Conservation (phyloP, 2,113 vertebrate genomes). For the Prionailurus viverrinus region DNA sequence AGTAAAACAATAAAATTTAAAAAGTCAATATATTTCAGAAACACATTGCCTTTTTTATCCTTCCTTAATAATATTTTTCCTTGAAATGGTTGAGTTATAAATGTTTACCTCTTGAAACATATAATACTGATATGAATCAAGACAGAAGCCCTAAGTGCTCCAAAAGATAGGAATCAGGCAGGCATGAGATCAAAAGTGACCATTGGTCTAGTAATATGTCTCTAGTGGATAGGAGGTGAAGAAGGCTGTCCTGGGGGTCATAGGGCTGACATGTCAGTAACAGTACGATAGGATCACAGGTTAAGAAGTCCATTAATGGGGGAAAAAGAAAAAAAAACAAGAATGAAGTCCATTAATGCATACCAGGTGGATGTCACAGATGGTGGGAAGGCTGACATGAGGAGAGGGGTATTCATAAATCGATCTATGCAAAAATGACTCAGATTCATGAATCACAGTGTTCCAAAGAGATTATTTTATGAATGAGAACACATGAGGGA, state of each 20-base stretch:
- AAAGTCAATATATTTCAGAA: neutral
- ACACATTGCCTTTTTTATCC: neutral
- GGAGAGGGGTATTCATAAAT: neutral
- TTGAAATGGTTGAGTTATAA: neutral
- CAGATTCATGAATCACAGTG: neutral
- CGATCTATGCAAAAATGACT: neutral
- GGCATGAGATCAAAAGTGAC: neutral
- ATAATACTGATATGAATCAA: neutral
- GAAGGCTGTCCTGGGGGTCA: neutral
- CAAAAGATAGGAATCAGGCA: neutral
- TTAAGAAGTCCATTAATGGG: neutral
- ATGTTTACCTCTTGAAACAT: neutral
- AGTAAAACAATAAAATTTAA: conserved; percentile 19
- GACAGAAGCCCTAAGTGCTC: neutral
- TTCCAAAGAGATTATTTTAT: neutral
- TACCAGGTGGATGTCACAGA: neutral
- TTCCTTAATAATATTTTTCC: neutral
- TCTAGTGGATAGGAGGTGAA: neutral
- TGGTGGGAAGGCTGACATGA: neutral
- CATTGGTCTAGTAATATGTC: neutral
- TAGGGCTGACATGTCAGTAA: neutral
- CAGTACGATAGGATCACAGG: neutral
- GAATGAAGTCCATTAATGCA: neutral
- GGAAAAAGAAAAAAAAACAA: no score
- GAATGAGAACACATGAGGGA: neutral